These are phyloP conservation scores for Euwallacea similis DNA, from an alignment of 1,140 invertebrate genomes.

Conservation along the genomic window DNA sequence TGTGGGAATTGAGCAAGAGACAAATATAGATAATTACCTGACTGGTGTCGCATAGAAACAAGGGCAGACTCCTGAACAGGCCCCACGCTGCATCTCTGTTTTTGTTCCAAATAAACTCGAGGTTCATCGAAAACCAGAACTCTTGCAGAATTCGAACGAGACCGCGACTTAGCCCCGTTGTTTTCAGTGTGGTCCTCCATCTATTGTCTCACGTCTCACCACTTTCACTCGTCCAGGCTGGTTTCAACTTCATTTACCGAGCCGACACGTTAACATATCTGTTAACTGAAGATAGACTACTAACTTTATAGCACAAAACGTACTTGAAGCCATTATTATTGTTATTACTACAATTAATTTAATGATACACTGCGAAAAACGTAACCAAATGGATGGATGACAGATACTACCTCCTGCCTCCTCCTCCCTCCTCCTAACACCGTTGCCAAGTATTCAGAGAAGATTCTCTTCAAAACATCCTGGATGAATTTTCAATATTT, in stretches of 20 bases:
- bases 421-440: too few species aligned
- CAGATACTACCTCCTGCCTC: background rate
- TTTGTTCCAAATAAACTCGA: conserved; percentile 39
- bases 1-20: background rate
- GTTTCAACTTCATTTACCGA: background rate
- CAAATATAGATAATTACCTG: conserved; percentile 29
- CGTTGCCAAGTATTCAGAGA: too few species aligned
- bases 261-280: background rate
- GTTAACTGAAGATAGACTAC: background rate
- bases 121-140: conserved; percentile 58
- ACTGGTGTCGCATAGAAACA: conserved; percentile 23
- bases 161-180: conserved; percentile 51
- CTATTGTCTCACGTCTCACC: conserved; percentile 3
- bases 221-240: background rate
- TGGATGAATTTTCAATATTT: too few species aligned
- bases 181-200: conserved; percentile 45
- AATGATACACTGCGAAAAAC: background rate
- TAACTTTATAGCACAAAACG: background rate
- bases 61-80: conserved; percentile 31
- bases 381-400: conserved; percentile 3
- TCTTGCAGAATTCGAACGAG: conserved; percentile 60
- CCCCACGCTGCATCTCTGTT: conserved; percentile 36
- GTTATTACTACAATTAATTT: background rate
- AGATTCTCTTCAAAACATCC: too few species aligned
- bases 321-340: background rate